A percentile compares a stretch with the other conserved stretches of the same genome.
These are phyloP conservation scores for Muschampia plurimacula DNA, from an alignment of 2,888 invertebrate genomes.

Conservation along the genomic window DNA sequence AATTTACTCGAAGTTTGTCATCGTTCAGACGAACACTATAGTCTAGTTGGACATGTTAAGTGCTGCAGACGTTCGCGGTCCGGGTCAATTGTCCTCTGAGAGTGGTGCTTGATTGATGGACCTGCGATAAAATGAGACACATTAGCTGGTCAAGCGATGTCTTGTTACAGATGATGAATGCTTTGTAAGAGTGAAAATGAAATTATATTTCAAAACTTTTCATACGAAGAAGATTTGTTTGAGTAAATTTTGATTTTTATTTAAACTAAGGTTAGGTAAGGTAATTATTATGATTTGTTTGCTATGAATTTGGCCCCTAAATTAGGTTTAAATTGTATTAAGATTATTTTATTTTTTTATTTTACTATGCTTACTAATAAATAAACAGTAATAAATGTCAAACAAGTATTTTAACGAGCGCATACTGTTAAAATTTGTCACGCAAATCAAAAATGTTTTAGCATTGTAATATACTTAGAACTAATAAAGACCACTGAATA, in stretches of 20 bases:
- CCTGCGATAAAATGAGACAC: constrained; percentile 85
- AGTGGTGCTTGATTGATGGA: constrained; percentile 84
- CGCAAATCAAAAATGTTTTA: constrained; percentile 37
- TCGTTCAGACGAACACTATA: constrained; percentile 73
- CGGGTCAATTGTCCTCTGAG: constrained; percentile 81
- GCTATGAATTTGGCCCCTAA: neutral
- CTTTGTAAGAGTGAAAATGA: constrained; percentile 1
- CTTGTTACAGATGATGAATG: constrained; percentile 80
- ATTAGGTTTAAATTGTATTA: neutral
- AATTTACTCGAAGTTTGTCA: constrained; percentile 78
- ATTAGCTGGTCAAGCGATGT: constrained; percentile 82
- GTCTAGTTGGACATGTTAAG: constrained; percentile 84
- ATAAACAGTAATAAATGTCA: constrained; percentile 22
- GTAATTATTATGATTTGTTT: neutral
- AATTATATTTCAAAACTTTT: neutral
- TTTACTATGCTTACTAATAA: constrained; percentile 8
- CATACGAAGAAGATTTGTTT: neutral
- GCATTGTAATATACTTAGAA: neutral
- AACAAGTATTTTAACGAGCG: constrained; percentile 46
- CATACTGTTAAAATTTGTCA: constrained; percentile 44
- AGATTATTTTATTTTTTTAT: neutral
- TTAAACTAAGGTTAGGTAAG: neutral
- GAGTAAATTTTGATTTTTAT: neutral
- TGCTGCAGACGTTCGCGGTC: constrained; percentile 77
- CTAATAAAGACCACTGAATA: neutral